These are phyloP conservation scores for Maniola jurtina DNA, from an alignment of 1,140 invertebrate genomes.

Conservation along the genomic window DNA sequence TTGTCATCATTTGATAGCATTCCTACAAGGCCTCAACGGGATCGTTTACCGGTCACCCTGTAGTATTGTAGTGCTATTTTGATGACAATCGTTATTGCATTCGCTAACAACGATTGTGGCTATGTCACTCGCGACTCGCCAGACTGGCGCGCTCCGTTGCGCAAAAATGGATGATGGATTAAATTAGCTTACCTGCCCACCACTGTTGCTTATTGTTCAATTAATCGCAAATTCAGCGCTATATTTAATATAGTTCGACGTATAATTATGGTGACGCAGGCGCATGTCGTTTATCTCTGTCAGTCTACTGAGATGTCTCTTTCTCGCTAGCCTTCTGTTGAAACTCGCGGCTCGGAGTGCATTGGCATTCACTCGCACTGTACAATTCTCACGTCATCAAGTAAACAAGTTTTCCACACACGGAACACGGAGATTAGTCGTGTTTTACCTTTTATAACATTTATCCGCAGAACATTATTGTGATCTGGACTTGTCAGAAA, in stretches of 20 bases:
- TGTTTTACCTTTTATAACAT: slow-evolving; percentile 1
- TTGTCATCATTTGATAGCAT: too few relatives aligned
- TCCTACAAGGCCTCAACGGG: too few relatives aligned
- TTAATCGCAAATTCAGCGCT: slow-evolving; percentile 43
- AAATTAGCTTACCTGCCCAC: slow-evolving; percentile 28
- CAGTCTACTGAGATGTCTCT: slow-evolving; percentile 29
- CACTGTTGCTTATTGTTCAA: slow-evolving; percentile 40
- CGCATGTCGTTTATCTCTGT: slow-evolving; percentile 36
- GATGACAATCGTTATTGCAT: slow-evolving; percentile 13
- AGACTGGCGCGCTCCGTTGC: slow-evolving; percentile 8
- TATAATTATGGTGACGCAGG: slow-evolving; percentile 40
- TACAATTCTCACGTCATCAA: slow-evolving; percentile 37
- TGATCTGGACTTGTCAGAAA: not conserved
- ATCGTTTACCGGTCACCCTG: not conserved
- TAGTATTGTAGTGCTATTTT: slow-evolving; percentile 13
- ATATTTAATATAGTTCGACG: not conserved
- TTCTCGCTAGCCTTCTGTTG: slow-evolving; percentile 45
- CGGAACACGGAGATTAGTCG: slow-evolving; percentile 1
- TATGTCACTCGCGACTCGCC: not conserved
- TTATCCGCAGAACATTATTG: not conserved
- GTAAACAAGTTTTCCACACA: slow-evolving; percentile 44
- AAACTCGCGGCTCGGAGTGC: slow-evolving; percentile 53
- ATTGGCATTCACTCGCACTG: slow-evolving; percentile 66
- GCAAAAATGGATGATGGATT: slow-evolving; percentile 3
- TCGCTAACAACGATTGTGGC: slow-evolving; percentile 17